These are phyloP conservation scores for Cremastinae sp. DNA, from an alignment of 2,888 invertebrate genomes.

Conservation along the genomic window DNA sequence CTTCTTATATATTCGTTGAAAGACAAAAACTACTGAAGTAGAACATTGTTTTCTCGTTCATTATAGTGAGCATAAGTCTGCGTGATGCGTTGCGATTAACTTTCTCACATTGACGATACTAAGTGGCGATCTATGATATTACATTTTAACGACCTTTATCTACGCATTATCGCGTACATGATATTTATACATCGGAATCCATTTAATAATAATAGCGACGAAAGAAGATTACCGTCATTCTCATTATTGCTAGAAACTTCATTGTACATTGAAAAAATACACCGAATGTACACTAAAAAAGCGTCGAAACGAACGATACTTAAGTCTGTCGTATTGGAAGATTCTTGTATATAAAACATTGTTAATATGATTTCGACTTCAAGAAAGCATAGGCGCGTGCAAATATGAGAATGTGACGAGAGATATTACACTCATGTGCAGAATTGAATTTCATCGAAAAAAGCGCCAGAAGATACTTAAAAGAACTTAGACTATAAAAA, in stretches of 20 bases:
- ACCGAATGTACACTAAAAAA: neutral
- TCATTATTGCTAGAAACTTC: constrained; percentile 5
- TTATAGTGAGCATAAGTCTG: constrained; percentile 8
- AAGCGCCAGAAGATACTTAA: constrained; percentile 61
- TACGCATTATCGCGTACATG: constrained; percentile 49
- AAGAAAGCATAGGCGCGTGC: neutral
- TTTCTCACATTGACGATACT: constrained; percentile 1
- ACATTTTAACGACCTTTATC: neutral
- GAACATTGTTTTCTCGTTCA: constrained; percentile 44
- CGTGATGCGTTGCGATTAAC: constrained; percentile 33
- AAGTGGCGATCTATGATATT: neutral
- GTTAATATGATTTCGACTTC: neutral
- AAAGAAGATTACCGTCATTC: neutral
- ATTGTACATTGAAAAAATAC: neutral
- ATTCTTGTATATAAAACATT: neutral
- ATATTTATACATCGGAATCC: constrained; percentile 27
- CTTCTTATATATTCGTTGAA: constrained; percentile 43
- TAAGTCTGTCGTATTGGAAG: neutral
- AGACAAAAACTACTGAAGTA: constrained; percentile 2
- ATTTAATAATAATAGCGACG: constrained; percentile 19
- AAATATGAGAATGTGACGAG: neutral
- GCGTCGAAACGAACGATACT: constrained; percentile 6
- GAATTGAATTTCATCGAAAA: constrained; percentile 50
- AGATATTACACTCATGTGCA: constrained; percentile 42
- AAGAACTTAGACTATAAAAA: constrained; percentile 42